These are phyloP conservation scores for Orthonevra nobilis DNA, from an alignment of 2,888 invertebrate species.

Conservation along the genomic window DNA sequence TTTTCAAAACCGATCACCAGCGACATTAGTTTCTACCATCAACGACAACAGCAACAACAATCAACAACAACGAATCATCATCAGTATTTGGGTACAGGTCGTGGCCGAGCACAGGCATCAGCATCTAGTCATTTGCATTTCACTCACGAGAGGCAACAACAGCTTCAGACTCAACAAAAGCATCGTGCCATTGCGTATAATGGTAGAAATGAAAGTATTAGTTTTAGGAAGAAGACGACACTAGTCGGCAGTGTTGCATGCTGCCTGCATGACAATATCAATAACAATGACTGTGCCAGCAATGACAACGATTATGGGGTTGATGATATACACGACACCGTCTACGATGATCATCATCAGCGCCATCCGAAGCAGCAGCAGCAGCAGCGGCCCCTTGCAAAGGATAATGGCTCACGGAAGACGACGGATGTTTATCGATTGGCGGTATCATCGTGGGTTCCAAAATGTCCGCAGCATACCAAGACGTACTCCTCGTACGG, in stretches of 20 bases:
- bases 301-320: conserved; percentile 74
- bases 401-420: conserved; percentile 70
- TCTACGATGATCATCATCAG: conserved; percentile 38
- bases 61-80: conserved; percentile 54
- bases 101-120: conserved; percentile 50
- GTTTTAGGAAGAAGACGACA: conserved; percentile 54
- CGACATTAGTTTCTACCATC: conserved; percentile 70
- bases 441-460: conserved; percentile 88
- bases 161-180: conserved; percentile 37
- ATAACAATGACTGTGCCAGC: conserved; percentile 73
- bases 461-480: conserved; percentile 83
- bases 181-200: conserved; percentile 55
- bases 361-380: conserved; percentile 26
- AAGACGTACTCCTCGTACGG: conserved; percentile 74
- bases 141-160: conserved; percentile 47
- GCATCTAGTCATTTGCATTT: conserved; percentile 68
- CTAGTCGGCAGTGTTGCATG: conserved; percentile 55
- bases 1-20: conserved; percentile 78
- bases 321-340: conserved; percentile 39
- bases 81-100: conserved; percentile 60
- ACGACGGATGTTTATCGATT: conserved; percentile 86
- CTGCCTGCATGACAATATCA: conserved; percentile 58
- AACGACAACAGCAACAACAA: conserved; percentile 62
- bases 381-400: conserved; percentile 35
- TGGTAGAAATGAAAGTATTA: conserved; percentile 54